phyloP scores from a whole-genome alignment of 2,113 vertebrate species.

The Heptranchias perlo region DNA sequence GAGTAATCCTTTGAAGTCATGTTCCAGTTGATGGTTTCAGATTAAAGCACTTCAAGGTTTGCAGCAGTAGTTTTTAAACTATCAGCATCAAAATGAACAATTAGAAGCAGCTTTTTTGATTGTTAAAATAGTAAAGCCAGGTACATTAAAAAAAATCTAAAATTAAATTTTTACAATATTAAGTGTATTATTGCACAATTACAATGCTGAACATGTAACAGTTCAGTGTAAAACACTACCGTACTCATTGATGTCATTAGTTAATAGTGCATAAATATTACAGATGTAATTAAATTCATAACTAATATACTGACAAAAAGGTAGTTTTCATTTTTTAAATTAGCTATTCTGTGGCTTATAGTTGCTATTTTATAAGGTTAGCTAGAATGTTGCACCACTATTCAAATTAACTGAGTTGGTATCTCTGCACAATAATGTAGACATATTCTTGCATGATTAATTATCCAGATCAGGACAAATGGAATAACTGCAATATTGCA shows the following conservation, averaged over 20 bases:
- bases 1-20: neutral
- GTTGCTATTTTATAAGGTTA: neutral
- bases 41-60: neutral
- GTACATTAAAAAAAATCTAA: neutral
- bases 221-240: neutral
- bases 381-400: neutral
- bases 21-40: neutral
- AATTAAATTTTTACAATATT: neutral
- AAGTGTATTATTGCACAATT: neutral
- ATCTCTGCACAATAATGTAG: neutral
- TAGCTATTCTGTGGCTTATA: neutral
- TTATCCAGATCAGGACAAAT: neutral
- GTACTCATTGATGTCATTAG: too few species aligned
- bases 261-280: too few species aligned
- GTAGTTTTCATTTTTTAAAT: neutral
- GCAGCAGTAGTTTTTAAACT: too few species aligned
- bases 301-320: neutral
- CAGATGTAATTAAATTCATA: neutral
- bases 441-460: neutral
- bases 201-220: neutral
- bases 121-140: neutral
- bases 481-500: neutral
- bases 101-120: neutral
- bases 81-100: neutral
- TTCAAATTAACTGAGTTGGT: neutral